Conservation (phyloP, 2,113 vertebrate genomes). For the Corydoras maculifer region DNA sequence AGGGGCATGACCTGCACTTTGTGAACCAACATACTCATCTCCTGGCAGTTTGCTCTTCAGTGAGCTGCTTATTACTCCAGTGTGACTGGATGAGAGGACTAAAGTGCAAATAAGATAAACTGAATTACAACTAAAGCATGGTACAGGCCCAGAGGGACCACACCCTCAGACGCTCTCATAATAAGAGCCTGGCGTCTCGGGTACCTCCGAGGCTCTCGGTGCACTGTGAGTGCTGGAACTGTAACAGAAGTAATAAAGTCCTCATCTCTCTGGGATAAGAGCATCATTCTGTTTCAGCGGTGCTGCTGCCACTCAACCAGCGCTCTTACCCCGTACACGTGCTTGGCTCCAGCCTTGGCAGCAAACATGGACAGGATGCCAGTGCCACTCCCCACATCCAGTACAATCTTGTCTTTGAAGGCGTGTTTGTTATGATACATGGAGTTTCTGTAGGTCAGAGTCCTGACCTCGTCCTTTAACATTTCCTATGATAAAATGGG, state of each 20-base stretch:
- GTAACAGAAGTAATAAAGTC: slow-evolving; percentile 11
- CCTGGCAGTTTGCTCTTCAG: slow-evolving; percentile 30
- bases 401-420: slow-evolving; percentile 93
- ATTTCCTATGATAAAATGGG: slow-evolving; percentile 75
- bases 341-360: slow-evolving; percentile 92
- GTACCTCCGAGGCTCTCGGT: slow-evolving; percentile 2
- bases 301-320: slow-evolving; percentile 9
- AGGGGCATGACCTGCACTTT: not conserved
- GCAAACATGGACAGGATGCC: slow-evolving; percentile 98
- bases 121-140: slow-evolving; percentile 10
- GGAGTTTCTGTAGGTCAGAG: slow-evolving; percentile 92
- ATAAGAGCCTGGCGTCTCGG: slow-evolving; percentile 5
- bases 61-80: slow-evolving; percentile 25
- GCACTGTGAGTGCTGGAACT: slow-evolving; percentile 25
- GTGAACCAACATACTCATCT: slow-evolving; percentile 6
- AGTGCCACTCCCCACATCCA: slow-evolving; percentile 97
- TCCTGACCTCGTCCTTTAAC: slow-evolving; percentile 96
- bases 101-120: slow-evolving; percentile 32
- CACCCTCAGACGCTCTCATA: not conserved
- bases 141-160: not conserved
- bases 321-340: slow-evolving; percentile 90
- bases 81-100: slow-evolving; percentile 18
- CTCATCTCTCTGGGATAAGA: slow-evolving; percentile 4
- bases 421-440: slow-evolving; percentile 98
- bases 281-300: slow-evolving; percentile 28